Base-by-base conservation (phyloP, 2,113 vertebrate species). In the Numida meleagris region DNA sequence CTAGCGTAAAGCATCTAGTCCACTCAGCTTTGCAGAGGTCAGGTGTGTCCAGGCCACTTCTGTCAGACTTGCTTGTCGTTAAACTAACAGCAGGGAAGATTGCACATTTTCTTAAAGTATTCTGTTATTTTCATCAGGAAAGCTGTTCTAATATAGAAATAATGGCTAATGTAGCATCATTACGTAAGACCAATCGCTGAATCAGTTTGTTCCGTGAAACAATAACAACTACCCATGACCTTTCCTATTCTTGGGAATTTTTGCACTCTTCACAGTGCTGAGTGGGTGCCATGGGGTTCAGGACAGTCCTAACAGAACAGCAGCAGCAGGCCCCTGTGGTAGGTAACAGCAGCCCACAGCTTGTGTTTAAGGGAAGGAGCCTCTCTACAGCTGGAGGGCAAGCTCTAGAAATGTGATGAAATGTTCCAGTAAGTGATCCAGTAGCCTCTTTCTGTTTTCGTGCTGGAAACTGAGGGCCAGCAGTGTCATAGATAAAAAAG, bases 1-100 rank as follows among this genome's bases (percentile, higher is more conserved):
- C 23, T 0, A 0, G 38, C 0, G 0, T 11, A 29, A 71, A 18
- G 11, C 42, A 7, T 1, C 2, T 11, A 24, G n/a, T 29, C 21
- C 13, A 3, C 9, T 12, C n/a, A 16, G 66, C 24, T 50, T 46
- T 36, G 11, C 0, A 0, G 42, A 20, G 16, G 9, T 11, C 61
- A 20, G 16, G 12, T 57, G n/a, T 27, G 13, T n/a, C 33, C 13
- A 19, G 31, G n/a, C 24, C 24, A 9, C 9, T 12, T 53, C 66
- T 46, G 17, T 12, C n/a, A 29, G 38, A 9, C 33, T 53, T 53
- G 23, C 12, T 50, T 46, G 50, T 33, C 33, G 2, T 59, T 40
- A 48, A 33, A 14, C 27, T 43, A 23, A n/a, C 12, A 45, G 34
- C 55, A 83, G 73, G 59, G 14, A 36, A 59, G n/a, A 40, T 10